These are phyloP conservation scores for Caenorhabditis parvicauda DNA, from an alignment of 2,888 invertebrate species.

Conservation along the genomic window DNA sequence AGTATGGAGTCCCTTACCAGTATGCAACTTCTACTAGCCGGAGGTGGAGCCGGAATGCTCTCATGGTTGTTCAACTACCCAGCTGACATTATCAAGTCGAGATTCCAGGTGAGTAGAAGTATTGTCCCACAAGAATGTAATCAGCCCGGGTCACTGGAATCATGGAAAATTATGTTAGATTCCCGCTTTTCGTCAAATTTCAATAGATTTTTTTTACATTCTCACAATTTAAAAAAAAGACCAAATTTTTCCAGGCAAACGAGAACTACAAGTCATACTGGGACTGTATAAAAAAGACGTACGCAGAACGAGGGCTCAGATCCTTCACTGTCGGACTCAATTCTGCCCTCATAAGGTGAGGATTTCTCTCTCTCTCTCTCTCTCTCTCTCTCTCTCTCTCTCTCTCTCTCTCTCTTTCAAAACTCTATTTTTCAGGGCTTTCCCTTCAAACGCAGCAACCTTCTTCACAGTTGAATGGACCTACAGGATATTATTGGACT, in stretches of 20 bases:
- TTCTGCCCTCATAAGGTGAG: slow-evolving; percentile 53
- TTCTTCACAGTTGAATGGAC: slow-evolving; percentile 76
- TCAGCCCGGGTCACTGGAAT: too few relatives aligned
- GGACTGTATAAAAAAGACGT: slow-evolving; percentile 76
- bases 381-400: not conserved
- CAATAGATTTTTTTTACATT: not conserved
- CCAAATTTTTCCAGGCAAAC: slow-evolving; percentile 21
- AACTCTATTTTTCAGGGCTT: slow-evolving; percentile 71
- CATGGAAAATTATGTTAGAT: too few relatives aligned
- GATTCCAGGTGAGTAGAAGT: slow-evolving; percentile 71
- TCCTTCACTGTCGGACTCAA: slow-evolving; percentile 69
- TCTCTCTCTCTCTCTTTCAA: not conserved
- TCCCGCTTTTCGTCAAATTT: too few relatives aligned
- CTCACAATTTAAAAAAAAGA: too few relatives aligned
- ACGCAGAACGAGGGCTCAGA: slow-evolving; percentile 72
- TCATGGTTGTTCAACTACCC: slow-evolving; percentile 87
- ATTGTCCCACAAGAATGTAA: not conserved
- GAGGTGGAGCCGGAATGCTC: slow-evolving; percentile 78
- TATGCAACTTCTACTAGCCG: slow-evolving; percentile 75
- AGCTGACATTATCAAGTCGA: slow-evolving; percentile 83
- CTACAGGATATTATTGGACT: slow-evolving; percentile 51
- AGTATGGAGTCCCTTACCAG: slow-evolving; percentile 67
- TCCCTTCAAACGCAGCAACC: slow-evolving; percentile 88
- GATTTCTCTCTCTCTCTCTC: not conserved
- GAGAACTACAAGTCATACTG: slow-evolving; percentile 67